Percentiles rank a stretch among this genome's conserved stretches.
Evolutionary conservation across 2,113 vertebrate genomes (phyloP).

Genomic region (Tinamus guttatus): DNA sequence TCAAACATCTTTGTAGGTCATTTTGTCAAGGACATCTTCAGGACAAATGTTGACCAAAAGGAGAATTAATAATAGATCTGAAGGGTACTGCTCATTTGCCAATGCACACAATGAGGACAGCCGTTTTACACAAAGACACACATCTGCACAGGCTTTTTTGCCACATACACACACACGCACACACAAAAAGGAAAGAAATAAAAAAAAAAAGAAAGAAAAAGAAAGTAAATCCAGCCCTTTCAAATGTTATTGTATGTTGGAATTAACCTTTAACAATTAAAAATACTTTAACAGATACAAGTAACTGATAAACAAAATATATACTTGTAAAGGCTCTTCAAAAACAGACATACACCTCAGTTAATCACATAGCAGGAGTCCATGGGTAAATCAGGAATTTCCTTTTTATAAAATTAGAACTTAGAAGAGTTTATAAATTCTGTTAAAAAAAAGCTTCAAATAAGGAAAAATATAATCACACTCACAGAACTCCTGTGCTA

Average conservation of each 20-base stretch:
- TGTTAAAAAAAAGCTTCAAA: not conserved
- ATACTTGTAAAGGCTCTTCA: not conserved
- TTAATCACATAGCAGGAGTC: not conserved
- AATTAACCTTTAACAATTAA: not conserved
- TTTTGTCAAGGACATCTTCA: slow-evolving; percentile 27
- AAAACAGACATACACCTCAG: not conserved
- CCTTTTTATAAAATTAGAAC: not conserved
- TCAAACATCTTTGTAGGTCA: slow-evolving; percentile 37
- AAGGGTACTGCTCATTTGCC: not conserved
- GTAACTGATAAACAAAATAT: not conserved
- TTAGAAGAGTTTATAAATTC: not conserved
- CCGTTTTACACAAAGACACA: not conserved
- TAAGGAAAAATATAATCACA: not conserved
- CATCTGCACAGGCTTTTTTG: not conserved
- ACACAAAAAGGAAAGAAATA: too few species aligned
- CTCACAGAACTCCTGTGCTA: not conserved
- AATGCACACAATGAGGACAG: not conserved
- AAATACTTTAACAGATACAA: not conserved
- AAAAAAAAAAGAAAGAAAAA: not conserved
- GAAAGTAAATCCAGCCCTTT: not conserved
- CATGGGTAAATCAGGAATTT: not conserved
- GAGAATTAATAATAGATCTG: slow-evolving; percentile 19
- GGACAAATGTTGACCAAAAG: not conserved
- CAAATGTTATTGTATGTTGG: not conserved
- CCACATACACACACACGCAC: not conserved